Evolutionary conservation across 2,888 invertebrate genomes (phyloP).

Genomic region (Stramonita haemastoma): DNA sequence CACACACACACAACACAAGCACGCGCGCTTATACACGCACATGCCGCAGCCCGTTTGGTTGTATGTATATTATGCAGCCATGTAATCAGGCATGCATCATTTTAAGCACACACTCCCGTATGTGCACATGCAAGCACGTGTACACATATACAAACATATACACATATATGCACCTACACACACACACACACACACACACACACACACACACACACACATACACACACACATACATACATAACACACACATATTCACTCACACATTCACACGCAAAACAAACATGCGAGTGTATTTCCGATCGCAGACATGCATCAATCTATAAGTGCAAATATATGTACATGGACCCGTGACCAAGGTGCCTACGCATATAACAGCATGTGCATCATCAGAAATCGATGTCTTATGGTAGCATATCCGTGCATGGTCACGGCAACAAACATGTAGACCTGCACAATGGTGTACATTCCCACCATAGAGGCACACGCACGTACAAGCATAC

Average conservation of each 20-base stretch:
- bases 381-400: neutral
- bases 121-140: neutral
- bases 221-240: neutral
- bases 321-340: too few relatives aligned
- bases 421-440: neutral
- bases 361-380: too few relatives aligned
- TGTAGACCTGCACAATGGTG: neutral
- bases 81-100: neutral
- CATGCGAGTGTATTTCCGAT: neutral
- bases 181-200: neutral
- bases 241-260: neutral
- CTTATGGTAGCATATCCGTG: neutral
- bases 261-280: neutral
- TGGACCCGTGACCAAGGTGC: too few relatives aligned
- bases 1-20: neutral
- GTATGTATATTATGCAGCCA: neutral
- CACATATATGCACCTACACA: neutral
- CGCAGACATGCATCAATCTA: neutral
- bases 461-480: neutral
- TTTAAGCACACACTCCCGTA: neutral
- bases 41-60: neutral
- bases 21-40: neutral
- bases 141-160: neutral
- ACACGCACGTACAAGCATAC: too few relatives aligned
- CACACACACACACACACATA: slow-evolving; percentile 11